phyloP scores from a whole-genome alignment of 1,140 invertebrate genomes.

The Acyrthosiphon pisum region DNA sequence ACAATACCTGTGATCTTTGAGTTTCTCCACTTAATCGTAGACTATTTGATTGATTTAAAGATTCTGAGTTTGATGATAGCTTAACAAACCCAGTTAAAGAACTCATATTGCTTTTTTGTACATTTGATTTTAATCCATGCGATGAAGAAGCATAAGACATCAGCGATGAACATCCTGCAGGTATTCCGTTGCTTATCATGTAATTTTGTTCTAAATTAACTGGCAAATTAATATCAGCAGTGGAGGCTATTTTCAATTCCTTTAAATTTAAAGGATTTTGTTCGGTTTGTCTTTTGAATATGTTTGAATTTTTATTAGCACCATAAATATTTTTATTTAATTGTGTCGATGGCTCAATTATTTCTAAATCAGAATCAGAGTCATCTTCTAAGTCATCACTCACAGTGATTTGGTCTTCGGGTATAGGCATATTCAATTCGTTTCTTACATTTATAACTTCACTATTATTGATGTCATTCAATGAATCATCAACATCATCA shows the following conservation, averaged over 20 bases:
- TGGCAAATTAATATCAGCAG: not conserved
- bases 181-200: not conserved
- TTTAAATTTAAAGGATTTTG: conserved; percentile 20
- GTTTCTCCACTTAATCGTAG: not conserved
- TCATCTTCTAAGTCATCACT: not conserved
- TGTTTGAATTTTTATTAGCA: not conserved
- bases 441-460: not conserved
- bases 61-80: not conserved
- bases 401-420: not conserved
- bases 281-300: not conserved
- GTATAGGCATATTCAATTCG: not conserved
- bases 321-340: not conserved
- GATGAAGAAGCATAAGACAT: not conserved
- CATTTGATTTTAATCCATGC: not conserved
- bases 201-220: not conserved
- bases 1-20: not conserved
- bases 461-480: not conserved
- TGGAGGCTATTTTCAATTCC: not conserved
- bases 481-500: not conserved
- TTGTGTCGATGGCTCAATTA: not conserved
- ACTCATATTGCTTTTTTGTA: not conserved
- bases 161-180: not conserved
- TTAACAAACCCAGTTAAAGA: not conserved
- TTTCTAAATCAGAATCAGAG: not conserved
- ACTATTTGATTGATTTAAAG: not conserved